These are phyloP conservation scores for Gadopsis bispinosus DNA, from an alignment of 2,797 vertebrate species.

Conservation along the genomic window DNA sequence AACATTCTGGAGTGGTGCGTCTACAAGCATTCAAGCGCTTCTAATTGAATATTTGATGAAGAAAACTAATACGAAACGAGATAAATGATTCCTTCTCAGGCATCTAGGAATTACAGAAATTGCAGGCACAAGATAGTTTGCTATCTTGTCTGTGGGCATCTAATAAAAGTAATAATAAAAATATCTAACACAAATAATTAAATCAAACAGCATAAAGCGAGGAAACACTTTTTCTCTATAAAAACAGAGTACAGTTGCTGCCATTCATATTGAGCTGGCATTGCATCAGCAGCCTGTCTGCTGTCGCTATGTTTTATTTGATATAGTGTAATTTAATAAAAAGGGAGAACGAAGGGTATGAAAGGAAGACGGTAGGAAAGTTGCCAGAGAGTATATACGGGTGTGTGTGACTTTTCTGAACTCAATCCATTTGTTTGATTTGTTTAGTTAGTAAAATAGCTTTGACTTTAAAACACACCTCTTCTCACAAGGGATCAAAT, in stretches of 20 bases:
- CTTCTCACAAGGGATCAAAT: conserved; percentile 1
- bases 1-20: conserved; percentile 12
- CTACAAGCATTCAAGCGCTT: conserved; percentile 13
- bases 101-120: conserved; percentile 28
- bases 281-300: conserved; percentile 31
- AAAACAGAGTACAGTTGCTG: neutral
- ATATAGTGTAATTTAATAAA: conserved; percentile 44
- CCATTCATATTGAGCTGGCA: conserved; percentile 9
- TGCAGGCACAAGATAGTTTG: neutral
- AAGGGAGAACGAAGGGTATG: conserved; percentile 7
- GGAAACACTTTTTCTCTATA: conserved; percentile 26
- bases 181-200: conserved; percentile 21
- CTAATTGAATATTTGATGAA: conserved; percentile 42
- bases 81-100: conserved; percentile 3
- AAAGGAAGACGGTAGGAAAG: conserved; percentile 18
- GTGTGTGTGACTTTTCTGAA: conserved; percentile 12
- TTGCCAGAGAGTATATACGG: conserved; percentile 2
- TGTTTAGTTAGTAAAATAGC: conserved; percentile 20
- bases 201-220: conserved; percentile 25
- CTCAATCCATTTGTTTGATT: conserved; percentile 14
- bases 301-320: conserved; percentile 38
- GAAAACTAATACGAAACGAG: conserved; percentile 41
- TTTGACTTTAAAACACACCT: conserved; percentile 1
- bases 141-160: conserved; percentile 14
- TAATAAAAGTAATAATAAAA: conserved; percentile 28